phyloP scores from a whole-genome alignment of 2,888 invertebrate genomes.

The Melieria omissa region DNA sequence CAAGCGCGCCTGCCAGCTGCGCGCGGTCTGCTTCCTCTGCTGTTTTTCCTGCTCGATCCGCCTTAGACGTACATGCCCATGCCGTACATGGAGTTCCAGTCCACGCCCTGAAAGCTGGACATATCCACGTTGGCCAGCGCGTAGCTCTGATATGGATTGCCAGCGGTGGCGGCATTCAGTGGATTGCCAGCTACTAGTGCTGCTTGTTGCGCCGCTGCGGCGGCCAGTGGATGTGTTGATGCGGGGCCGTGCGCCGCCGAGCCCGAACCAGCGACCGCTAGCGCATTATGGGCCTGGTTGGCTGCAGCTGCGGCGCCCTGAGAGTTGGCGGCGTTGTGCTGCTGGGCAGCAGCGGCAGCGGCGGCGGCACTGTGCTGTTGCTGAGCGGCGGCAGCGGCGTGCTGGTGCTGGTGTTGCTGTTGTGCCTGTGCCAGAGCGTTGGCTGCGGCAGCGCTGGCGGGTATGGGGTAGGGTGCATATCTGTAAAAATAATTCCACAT shows the following conservation, averaged over 20 bases:
- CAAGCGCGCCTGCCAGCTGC: neutral
- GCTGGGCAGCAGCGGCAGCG: conserved; percentile 55
- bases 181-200: conserved; percentile 71
- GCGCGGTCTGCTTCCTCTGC: neutral
- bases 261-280: conserved; percentile 53
- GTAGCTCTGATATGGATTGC: conserved; percentile 80
- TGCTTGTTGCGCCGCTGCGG: conserved; percentile 68
- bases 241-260: conserved; percentile 52
- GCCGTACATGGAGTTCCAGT: conserved; percentile 92
- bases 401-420: conserved; percentile 51
- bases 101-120: conserved; percentile 91
- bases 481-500: conserved; percentile 57
- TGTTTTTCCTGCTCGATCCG: neutral
- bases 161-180: conserved; percentile 75
- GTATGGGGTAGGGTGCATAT: conserved; percentile 75
- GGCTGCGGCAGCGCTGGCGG: conserved; percentile 68
- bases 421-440: conserved; percentile 68
- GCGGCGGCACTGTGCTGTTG: conserved; percentile 64
- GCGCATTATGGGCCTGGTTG: conserved; percentile 52
- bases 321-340: conserved; percentile 61
- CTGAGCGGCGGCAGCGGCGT: conserved; percentile 51
- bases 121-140: conserved; percentile 90
- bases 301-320: conserved; percentile 47
- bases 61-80: conserved; percentile 87
- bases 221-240: conserved; percentile 67